Evolutionary conservation across 2,888 invertebrate genomes (phyloP), one percentile per base, ranked within the genome.

Genomic region (Acanthococcus lagerstroemiae): DNA sequence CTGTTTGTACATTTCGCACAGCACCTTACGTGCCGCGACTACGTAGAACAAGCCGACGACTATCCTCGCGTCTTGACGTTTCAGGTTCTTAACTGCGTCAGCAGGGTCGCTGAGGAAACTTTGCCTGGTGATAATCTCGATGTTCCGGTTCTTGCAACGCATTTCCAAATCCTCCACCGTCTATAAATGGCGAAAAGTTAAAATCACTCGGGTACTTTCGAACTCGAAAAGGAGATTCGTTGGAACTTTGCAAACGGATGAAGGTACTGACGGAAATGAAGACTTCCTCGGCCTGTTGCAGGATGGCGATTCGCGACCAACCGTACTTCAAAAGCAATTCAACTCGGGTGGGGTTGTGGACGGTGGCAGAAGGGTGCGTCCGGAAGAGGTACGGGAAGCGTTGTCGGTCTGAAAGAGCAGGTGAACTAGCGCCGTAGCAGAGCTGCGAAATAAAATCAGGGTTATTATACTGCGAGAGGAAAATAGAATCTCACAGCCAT

Each of bases 31-130:
- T 0, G 99, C 99, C 50, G 95, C 95, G 6, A 94, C 95, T 67
- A 96, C 97, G 79, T 99, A 99, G 80, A 97, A 99, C 63, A 99
- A 81, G 0, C 97, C 99, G 25, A 99, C 94, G 71, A 99, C 95
- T 71, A 99, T 95, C 70, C 99, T 81, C 3, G 97, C 96, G 77
- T 99, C 97, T 77, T 96, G 96, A 56, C 95, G 83, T 69, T 93
- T 82, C 50, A 99, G 80, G 78, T 96, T 97, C 70, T 92, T 83
- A 55, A 97, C 95, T 17, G 96, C 96, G 77, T 96, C 96, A 6
- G 88, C 86, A 3, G 97, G 97, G 79, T 99, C 96, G 61, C 94
- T 94, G 67, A 96, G 83, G 77, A 99, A 99, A 72, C 94, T 95
- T 78, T 97, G 96, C 68, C 97, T 82, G 45, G 95, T 94, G 69